Evolutionary conservation across 1,140 invertebrate genomes (phyloP), one percentile per base, ranked within the genome.

Genomic region (Drosophila persimilis): DNA sequence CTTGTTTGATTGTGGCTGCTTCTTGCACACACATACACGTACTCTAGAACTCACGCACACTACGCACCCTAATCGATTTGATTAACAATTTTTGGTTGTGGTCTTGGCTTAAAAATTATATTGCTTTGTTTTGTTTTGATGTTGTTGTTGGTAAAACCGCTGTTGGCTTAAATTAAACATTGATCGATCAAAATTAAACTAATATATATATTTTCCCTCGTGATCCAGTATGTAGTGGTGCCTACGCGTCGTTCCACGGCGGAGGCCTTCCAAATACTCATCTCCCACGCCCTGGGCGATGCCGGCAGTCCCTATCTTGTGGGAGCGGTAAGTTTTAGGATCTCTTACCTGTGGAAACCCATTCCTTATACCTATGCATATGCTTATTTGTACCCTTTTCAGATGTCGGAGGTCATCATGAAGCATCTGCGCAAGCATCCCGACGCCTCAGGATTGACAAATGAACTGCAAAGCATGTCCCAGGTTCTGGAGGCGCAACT

Each of bases 231-330:
- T 92, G 96, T 98, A 31, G 96, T 98, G 13, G 92, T 97, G 73
- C 98, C 98, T 4, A 97, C 96, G 11, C 94, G 97, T 89, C 93
- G 98, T 89, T 97, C 97, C 0, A 97, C 97, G 26, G 98, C 98
- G 6, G 97, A 98, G 93, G 97, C 98, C 17, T 96, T 98, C 84
- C 98, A 99, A 93, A 98, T 98, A 80, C 93, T 98, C n/a, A 92
- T 98, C 70, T 97, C 97, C 5, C 98, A 99, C 92, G 95, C 97
- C 41, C 93, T 99, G 43, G 98, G 98, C 13, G 98, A 99, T 93
- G 98, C 97, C 41, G 96, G 97, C 41, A 98, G 97, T 92, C 97
- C 98, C 0, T 99, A 97, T 90, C 93, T 98, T 63, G 95, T 98
- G 85, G 97, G 98, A 91, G 91, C 96, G 80, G 97, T 98, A 94